Evolutionary conservation across 2,113 vertebrate genomes (phyloP).

Genomic region (Lagenorhynchus albirostris): DNA sequence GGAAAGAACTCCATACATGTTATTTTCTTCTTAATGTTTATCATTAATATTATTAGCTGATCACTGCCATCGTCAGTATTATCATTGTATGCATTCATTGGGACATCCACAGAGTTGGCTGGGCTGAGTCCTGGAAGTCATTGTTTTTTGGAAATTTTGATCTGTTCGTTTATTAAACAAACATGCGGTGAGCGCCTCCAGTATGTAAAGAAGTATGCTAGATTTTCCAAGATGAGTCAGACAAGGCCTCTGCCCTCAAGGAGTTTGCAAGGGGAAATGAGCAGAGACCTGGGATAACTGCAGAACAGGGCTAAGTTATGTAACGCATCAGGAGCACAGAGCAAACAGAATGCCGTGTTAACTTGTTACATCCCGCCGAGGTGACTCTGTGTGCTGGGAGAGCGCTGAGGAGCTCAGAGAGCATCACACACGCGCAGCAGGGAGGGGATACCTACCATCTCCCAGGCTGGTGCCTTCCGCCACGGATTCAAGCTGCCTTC

Average conservation of each 20-base stretch:
- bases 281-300: background rate
- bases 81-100: background rate
- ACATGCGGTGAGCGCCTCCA: background rate
- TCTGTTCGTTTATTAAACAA: slow-evolving; percentile 37
- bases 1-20: background rate
- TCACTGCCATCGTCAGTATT: background rate
- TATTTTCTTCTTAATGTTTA: slow-evolving; percentile 31
- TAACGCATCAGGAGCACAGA: background rate
- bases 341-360: background rate
- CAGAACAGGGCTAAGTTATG: background rate
- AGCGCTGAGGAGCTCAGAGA: background rate
- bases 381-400: background rate
- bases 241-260: slow-evolving; percentile 54
- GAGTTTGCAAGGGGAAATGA: slow-evolving; percentile 29
- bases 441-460: too few relatives aligned
- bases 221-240: slow-evolving; percentile 18
- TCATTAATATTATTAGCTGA: background rate
- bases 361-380: background rate
- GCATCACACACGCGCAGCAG: background rate
- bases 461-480: background rate
- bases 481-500: background rate
- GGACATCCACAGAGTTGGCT: background rate
- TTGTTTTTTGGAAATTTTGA: background rate
- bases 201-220: background rate
- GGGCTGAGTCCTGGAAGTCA: background rate